Evolutionary conservation across 2,113 vertebrate genomes (phyloP).

Genomic region (Marmota monax): DNA sequence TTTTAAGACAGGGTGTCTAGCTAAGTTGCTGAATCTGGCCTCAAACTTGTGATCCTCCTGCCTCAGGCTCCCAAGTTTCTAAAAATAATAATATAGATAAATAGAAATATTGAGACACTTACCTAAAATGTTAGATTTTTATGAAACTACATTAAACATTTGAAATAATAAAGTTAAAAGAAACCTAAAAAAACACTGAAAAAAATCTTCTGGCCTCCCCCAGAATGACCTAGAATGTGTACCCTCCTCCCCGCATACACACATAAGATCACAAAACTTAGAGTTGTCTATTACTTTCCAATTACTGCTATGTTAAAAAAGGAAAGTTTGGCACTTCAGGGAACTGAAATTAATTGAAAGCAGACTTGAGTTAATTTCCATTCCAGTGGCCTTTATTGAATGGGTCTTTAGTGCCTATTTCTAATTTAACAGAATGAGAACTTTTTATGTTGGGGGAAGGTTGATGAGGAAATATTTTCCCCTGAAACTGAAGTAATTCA

Average conservation of each 20-base stretch:
- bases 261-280: conserved; percentile 44
- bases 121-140: conserved; percentile 20
- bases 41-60: too few species aligned
- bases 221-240: conserved; percentile 73
- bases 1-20: too few species aligned
- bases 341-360: conserved; percentile 87
- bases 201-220: conserved; percentile 56
- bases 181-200: background rate
- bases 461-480: conserved; percentile 50
- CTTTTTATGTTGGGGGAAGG: conserved; percentile 56
- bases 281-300: conserved; percentile 77
- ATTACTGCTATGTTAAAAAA: conserved; percentile 80
- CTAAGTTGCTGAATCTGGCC: too few species aligned
- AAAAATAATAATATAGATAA: background rate
- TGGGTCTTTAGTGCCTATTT: conserved; percentile 78
- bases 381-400: conserved; percentile 79
- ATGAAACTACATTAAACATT: conserved; percentile 35
- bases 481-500: conserved; percentile 66
- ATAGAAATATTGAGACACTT: background rate
- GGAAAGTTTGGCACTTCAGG: conserved; percentile 75
- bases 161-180: conserved; percentile 24
- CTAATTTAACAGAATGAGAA: conserved; percentile 85
- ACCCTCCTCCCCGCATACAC: background rate
- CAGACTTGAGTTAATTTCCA: conserved; percentile 86
- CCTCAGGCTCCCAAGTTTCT: too few species aligned